Conservation (phyloP, 1,140 invertebrate genomes). For the Chironomus striatipennis region DNA sequence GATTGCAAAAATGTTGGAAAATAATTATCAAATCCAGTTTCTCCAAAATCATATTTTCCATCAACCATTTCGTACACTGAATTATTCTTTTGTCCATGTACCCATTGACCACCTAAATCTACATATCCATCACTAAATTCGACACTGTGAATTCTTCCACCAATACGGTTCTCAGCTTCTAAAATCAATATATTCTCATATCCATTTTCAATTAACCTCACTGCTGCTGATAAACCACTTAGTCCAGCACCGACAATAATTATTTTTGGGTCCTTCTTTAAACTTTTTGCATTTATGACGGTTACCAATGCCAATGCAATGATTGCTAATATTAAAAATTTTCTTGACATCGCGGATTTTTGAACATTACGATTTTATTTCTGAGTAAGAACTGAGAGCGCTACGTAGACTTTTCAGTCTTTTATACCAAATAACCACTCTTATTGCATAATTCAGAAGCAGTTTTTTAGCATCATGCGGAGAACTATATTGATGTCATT, state of each 20-base stretch:
- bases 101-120: slow-evolving; percentile 40
- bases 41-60: slow-evolving; percentile 26
- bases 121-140: slow-evolving; percentile 41
- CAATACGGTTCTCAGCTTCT: slow-evolving; percentile 51
- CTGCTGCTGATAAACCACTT: slow-evolving; percentile 49
- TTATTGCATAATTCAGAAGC: too few relatives aligned
- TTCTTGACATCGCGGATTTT: too few relatives aligned
- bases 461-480: too few relatives aligned
- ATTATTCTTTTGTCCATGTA: slow-evolving; percentile 35
- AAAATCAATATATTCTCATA: slow-evolving; percentile 45
- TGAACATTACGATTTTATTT: too few relatives aligned
- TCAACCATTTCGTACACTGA: slow-evolving; percentile 28
- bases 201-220: slow-evolving; percentile 43
- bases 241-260: slow-evolving; percentile 53
- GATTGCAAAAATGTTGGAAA: neutral
- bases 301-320: too few relatives aligned
- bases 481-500: too few relatives aligned
- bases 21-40: slow-evolving; percentile 27
- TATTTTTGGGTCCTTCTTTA: slow-evolving; percentile 40
- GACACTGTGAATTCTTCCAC: slow-evolving; percentile 47
- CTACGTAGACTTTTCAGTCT: too few relatives aligned
- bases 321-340: too few relatives aligned
- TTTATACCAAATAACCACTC: too few relatives aligned
- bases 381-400: too few relatives aligned
- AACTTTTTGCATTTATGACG: slow-evolving; percentile 23